Conservation (phyloP, 2,113 vertebrate genomes). For the Delphinapterus leucas region DNA sequence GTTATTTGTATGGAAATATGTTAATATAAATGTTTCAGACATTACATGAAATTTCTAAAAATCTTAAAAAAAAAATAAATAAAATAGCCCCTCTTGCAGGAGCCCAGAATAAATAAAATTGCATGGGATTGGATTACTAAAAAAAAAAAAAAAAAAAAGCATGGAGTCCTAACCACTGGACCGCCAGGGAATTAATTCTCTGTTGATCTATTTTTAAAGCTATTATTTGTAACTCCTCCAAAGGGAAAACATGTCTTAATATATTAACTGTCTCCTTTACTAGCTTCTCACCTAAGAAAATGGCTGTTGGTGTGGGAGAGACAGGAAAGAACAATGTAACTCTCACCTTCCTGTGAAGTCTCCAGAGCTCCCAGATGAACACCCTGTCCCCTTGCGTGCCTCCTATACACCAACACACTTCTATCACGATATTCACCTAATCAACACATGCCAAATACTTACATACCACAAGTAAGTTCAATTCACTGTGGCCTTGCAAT, state of each 20-base stretch:
- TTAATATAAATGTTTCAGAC: too few relatives aligned
- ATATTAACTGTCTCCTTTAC: not conserved
- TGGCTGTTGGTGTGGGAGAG: not conserved
- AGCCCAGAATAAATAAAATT: constrained; percentile 5
- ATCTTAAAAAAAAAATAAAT: too few relatives aligned
- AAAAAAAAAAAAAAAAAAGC: too few relatives aligned
- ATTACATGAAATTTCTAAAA: too few relatives aligned
- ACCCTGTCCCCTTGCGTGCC: not conserved
- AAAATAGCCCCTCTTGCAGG: not conserved
- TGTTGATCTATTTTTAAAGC: constrained; percentile 23
- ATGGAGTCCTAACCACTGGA: not conserved
- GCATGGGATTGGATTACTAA: not conserved
- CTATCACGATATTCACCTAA: not conserved
- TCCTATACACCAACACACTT: not conserved
- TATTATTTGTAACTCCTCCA: not conserved
- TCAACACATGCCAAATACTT: not conserved
- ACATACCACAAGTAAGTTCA: not conserved
- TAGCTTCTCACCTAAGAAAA: not conserved
- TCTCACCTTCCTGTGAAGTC: not conserved
- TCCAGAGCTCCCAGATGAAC: not conserved
- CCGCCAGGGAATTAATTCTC: not conserved
- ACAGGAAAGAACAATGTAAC: not conserved
- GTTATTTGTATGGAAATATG: too few relatives aligned
- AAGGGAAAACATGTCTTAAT: not conserved
- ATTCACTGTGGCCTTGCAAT: not conserved